A percentile compares a stretch with the other conserved stretches of the same genome.
phyloP scores from a whole-genome alignment of 1,140 invertebrate species.

The Samia ricini region DNA sequence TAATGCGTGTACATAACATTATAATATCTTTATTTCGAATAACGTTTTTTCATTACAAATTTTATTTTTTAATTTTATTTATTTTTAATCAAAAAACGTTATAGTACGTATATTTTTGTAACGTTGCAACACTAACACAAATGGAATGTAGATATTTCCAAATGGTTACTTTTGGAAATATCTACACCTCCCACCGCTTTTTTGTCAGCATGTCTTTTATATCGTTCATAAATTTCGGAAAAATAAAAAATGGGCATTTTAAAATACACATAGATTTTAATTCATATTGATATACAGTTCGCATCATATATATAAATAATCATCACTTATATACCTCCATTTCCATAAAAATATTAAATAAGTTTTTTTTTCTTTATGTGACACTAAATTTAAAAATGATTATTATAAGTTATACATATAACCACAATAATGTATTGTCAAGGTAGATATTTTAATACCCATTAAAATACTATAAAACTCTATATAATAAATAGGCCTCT shows the following conservation, averaged over 20 bases:
- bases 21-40: background rate
- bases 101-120: slow-evolving; percentile 33
- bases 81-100: slow-evolving; percentile 27
- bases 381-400: background rate
- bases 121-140: slow-evolving; percentile 52
- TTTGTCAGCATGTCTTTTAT: slow-evolving; percentile 39
- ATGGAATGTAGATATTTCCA: slow-evolving; percentile 45
- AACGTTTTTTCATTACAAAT: slow-evolving; percentile 6
- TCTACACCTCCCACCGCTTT: slow-evolving; percentile 38
- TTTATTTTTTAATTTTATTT: slow-evolving; percentile 14
- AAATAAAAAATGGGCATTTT: slow-evolving; percentile 72
- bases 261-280: slow-evolving; percentile 54
- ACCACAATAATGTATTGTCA: no score
- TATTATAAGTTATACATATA: no score
- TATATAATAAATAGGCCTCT: no score
- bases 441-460: no score
- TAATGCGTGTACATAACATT: background rate
- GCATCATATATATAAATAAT: slow-evolving; percentile 20
- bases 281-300: slow-evolving; percentile 7
- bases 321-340: slow-evolving; percentile 71
- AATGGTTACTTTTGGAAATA: slow-evolving; percentile 37
- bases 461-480: no score
- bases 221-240: slow-evolving; percentile 15
- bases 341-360: slow-evolving; percentile 50
- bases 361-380: background rate